Evolutionary conservation across 37 sponge, comb jelly and placozoan species (phyloP).

Genomic region (Ianthella basta): DNA sequence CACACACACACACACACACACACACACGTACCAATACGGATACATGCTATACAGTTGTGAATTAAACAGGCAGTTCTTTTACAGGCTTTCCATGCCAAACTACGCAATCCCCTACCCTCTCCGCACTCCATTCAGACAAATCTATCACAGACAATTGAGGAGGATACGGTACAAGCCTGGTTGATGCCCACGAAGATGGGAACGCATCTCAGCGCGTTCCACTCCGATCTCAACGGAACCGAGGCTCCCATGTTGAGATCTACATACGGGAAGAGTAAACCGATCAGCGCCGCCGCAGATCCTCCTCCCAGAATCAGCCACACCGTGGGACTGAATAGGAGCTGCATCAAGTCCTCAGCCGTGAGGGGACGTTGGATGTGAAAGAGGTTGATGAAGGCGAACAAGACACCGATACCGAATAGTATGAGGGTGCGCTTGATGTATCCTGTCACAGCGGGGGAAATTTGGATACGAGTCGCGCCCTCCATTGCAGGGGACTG

Average conservation of each 20-base stretch:
- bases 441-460: no score
- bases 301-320: slow-evolving; percentile 19
- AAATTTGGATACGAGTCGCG: no score
- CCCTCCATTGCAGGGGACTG: no score
- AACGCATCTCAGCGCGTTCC: slow-evolving; percentile 80
- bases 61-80: no score
- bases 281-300: slow-evolving; percentile 7
- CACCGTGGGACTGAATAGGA: slow-evolving; percentile 6
- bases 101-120: background rate
- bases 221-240: slow-evolving; percentile 6
- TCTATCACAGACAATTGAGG: no score
- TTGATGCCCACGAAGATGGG: slow-evolving; percentile 95
- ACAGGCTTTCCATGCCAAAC: no score
- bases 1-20: background rate
- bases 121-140: no score
- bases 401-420: slow-evolving; percentile 1
- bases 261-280: slow-evolving; percentile 20
- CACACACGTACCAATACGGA: background rate
- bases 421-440: background rate
- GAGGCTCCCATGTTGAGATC: slow-evolving; percentile 6
- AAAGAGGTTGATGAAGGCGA: slow-evolving; percentile 27
- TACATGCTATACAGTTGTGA: background rate
- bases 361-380: slow-evolving; percentile 6
- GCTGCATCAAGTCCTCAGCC: background rate
- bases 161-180: slow-evolving; percentile 88